phyloP scores from a whole-genome alignment of 2,888 invertebrate genomes.

The Ochropacha duplaris region DNA sequence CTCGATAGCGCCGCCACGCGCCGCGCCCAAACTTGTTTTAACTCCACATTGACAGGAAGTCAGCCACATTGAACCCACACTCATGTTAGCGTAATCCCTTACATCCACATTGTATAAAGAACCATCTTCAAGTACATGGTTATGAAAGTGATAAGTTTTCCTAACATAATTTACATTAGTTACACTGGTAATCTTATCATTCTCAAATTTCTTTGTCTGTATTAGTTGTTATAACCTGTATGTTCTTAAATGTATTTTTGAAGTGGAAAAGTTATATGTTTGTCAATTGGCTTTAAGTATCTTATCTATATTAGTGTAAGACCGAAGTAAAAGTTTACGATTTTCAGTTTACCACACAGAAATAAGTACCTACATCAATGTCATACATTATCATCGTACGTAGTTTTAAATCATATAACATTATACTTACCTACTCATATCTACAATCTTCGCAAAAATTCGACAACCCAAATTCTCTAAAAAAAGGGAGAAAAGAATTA shows the following conservation, averaged over 20 bases:
- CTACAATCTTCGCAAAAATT: neutral
- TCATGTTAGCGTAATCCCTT: conserved; percentile 17
- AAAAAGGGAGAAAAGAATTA: neutral
- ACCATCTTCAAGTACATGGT: neutral
- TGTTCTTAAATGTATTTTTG: neutral
- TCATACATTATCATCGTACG: too few species aligned
- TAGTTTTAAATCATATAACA: neutral
- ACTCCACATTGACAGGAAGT: conserved; percentile 34
- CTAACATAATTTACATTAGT: neutral
- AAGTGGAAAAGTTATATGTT: neutral
- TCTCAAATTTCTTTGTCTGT: neutral
- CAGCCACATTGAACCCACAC: conserved; percentile 18
- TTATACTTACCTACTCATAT: neutral
- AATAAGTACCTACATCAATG: neutral
- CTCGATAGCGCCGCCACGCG: conserved; percentile 31
- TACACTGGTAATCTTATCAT: neutral
- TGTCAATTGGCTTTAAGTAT: neutral
- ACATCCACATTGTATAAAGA: conserved; percentile 3
- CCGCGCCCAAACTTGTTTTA: conserved; percentile 49
- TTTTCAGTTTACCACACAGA: neutral
- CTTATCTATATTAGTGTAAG: neutral
- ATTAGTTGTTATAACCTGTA: neutral
- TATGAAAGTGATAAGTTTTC: neutral
- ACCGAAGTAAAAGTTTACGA: neutral
- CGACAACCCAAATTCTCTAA: neutral